Percentiles rank a stretch among this genome's conserved stretches.
phyloP scores from a whole-genome alignment of 2,113 vertebrate species.

The Hippocampus barbouri region DNA sequence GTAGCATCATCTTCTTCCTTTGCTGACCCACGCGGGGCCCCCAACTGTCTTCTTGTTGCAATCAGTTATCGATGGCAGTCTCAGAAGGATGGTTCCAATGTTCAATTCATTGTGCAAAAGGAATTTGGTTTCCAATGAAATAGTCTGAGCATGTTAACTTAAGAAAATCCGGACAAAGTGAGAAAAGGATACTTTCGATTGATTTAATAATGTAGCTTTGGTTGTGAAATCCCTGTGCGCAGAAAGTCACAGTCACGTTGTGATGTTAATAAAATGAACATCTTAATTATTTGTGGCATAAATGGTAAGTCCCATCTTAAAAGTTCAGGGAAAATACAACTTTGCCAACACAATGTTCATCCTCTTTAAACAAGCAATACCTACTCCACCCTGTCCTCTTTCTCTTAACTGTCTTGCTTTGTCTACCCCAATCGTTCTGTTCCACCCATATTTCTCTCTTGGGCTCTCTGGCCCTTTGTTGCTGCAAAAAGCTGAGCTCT shows the following conservation, averaged over 20 bases:
- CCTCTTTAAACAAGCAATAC: constrained; percentile 55
- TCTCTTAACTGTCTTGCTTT: constrained; percentile 32
- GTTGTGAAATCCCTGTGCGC: neutral
- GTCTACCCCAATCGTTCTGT: constrained; percentile 79
- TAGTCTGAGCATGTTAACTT: too few species aligned
- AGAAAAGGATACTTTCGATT: neutral
- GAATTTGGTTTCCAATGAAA: too few species aligned
- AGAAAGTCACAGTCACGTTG: neutral
- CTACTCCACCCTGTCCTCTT: constrained; percentile 43
- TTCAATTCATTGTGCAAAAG: too few species aligned
- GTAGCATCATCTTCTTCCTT: neutral
- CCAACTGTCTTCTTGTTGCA: neutral
- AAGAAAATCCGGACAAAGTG: neutral
- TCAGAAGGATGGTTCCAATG: neutral
- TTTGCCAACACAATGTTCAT: neutral
- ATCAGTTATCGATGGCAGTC: neutral
- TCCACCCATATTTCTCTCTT: constrained; percentile 77
- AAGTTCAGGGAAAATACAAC: neutral
- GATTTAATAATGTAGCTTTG: neutral
- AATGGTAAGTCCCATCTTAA: neutral
- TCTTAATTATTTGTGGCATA: neutral
- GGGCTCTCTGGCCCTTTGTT: constrained; percentile 82
- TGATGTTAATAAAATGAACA: neutral
- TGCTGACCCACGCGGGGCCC: neutral
- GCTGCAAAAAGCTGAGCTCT: constrained; percentile 84